phyloP scores from a whole-genome alignment of 2,797 vertebrate genomes.

The Loriculus beryllinus region DNA sequence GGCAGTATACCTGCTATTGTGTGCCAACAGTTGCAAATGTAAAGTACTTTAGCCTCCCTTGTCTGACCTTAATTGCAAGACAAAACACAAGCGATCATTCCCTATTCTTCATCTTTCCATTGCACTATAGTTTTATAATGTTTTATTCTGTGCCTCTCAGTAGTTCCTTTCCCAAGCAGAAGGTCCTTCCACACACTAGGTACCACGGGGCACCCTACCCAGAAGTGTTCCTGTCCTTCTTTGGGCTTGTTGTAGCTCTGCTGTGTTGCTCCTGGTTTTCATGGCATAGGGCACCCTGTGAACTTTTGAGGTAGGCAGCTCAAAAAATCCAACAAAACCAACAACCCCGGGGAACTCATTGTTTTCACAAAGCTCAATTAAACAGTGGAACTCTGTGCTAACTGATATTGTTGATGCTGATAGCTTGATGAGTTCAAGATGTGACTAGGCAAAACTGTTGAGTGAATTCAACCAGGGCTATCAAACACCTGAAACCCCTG shows the following conservation, averaged over 20 bases:
- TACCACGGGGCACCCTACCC: accelerated
- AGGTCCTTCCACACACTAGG: neutral
- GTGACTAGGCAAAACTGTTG: neutral
- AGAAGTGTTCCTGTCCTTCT: neutral
- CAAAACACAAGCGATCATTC: neutral
- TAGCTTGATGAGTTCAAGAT: neutral
- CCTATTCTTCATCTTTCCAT: neutral
- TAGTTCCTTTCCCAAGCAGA: neutral
- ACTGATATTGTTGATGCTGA: neutral
- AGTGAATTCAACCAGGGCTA: neutral
- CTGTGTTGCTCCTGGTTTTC: neutral
- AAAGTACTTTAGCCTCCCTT: neutral
- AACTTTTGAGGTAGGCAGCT: neutral
- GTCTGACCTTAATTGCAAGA: neutral
- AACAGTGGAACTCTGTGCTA: neutral
- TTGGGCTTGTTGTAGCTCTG: neutral
- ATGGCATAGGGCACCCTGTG: neutral
- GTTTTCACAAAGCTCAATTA: neutral
- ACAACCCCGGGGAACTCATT: accelerated
- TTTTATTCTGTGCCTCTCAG: neutral
- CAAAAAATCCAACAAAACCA: neutral
- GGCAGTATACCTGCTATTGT: neutral
- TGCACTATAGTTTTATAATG: neutral
- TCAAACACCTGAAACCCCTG: neutral
- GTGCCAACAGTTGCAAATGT: neutral